A percentile compares a stretch with the other conserved stretches of the same genome.
These are phyloP conservation scores for Pseudochaenichthys georgianus DNA, from an alignment of 2,797 vertebrate species.

Conservation along the genomic window DNA sequence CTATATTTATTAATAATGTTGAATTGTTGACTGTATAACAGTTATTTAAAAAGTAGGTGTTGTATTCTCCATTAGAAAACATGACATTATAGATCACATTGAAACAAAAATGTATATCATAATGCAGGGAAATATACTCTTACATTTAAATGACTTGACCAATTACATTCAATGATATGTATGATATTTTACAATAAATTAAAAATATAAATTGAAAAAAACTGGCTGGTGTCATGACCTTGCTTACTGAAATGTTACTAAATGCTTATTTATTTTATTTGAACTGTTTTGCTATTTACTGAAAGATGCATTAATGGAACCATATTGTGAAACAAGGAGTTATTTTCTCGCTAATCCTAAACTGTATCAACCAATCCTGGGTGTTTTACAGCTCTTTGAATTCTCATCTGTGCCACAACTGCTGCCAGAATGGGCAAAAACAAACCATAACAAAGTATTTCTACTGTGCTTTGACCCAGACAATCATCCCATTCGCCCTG, in stretches of 20 bases:
- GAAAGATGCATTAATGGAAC: not conserved
- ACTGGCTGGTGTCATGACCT: no score
- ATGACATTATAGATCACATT: no score
- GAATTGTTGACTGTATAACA: not conserved
- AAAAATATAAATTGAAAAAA: no score
- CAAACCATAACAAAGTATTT: conserved; percentile 9
- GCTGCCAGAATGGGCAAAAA: conserved; percentile 13
- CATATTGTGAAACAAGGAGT: not conserved
- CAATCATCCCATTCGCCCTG: conserved; percentile 2
- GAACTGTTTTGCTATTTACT: not conserved
- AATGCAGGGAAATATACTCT: no score
- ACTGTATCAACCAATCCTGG: not conserved
- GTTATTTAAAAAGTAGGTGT: not conserved
- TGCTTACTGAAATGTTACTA: not conserved
- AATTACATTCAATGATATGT: no score
- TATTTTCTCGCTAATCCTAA: not conserved
- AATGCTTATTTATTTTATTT: no score
- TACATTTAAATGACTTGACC: no score
- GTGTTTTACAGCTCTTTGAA: no score
- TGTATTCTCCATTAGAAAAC: not conserved
- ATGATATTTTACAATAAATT: no score
- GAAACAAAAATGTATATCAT: no score
- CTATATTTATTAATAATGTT: not conserved
- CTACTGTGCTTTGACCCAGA: conserved; percentile 17
- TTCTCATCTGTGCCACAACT: not conserved